Base-by-base conservation (phyloP, 1,140 invertebrate species). In the Linepithema humile region DNA sequence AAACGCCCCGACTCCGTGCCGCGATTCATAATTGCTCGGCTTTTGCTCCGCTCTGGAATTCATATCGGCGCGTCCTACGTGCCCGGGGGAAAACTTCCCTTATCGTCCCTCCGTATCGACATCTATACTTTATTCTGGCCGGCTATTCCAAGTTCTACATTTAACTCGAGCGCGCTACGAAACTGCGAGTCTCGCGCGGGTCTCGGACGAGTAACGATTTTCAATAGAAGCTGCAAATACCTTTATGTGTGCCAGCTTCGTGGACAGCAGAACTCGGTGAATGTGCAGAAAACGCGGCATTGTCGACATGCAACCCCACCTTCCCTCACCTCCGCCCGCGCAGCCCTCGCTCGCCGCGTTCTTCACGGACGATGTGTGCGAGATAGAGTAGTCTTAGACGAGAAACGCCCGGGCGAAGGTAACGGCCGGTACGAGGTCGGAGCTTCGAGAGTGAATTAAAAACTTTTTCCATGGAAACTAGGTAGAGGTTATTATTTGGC, bases 181-280 rank as follows among this genome's bases (percentile, higher is more conserved):
- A 83, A 48, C 57, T 74, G 59, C 72, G 72, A 74, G 59, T 10
- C 70, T 74, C 53, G 57, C 29, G 45, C 55, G 43, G 70, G 57
- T 77, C 82, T 89, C 77, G 87, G 83, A 88, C 87, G 82, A 88
- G 88, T 90, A 91, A 90, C 90, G 90, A 91, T 91, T 91, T 91
- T 90, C 90, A 88, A 90, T 91, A 90, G 83, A 74, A 45, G 64
- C 87, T 86, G 86, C 85, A 87, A 90, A 89, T 88, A 87, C 70
- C 74, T 60, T 69, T 90, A 88, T 62, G 72, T 82, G 84, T 87
- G 84, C 64, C 77, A 53, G 26, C 40, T 38, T 69, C 38, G 72
- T 53, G 57, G 62, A 86, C 77, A 84, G 82, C 65, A 67, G 67
- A 83, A 86, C 78, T 86, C 82, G 72, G 74, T 67, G 59, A 90